Evolutionary conservation across 2,797 vertebrate species (phyloP).

Genomic region (Poeciliopsis infans): DNA sequence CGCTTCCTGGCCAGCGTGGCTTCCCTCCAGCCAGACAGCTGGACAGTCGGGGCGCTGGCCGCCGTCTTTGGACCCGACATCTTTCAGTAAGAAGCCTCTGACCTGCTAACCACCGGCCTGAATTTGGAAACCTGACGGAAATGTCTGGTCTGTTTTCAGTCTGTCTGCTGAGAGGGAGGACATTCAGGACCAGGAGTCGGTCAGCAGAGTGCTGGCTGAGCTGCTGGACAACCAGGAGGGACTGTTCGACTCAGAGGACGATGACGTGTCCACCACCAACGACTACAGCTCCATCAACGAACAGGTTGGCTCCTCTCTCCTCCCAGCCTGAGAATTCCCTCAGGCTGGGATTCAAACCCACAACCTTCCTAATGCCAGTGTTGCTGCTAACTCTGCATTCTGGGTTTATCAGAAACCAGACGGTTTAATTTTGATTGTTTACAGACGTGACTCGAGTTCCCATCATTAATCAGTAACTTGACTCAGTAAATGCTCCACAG

Average conservation of each 20-base stretch:
- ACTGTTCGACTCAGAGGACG: conserved; percentile 95
- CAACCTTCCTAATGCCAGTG: not conserved
- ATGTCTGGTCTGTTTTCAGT: conserved; percentile 65
- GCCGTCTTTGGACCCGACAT: conserved; percentile 97
- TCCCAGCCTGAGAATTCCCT: not conserved
- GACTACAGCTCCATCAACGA: conserved; percentile 97
- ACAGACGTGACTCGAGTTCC: not conserved
- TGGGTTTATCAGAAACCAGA: not conserved
- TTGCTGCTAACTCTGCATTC: not conserved
- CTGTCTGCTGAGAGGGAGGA: conserved; percentile 93
- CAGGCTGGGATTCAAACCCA: not conserved
- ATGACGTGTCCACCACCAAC: conserved; percentile 93
- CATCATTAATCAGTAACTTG: conserved; percentile 3
- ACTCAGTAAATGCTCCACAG: conserved; percentile 3
- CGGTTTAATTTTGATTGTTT: not conserved
- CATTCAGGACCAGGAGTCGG: conserved; percentile 92
- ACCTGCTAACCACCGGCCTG: not conserved
- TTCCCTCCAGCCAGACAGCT: conserved; percentile 93
- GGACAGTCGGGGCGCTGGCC: conserved; percentile 90
- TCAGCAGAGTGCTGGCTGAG: conserved; percentile 92
- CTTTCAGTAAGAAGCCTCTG: conserved; percentile 89
- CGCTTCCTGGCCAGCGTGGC: conserved; percentile 95
- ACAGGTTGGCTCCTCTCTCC: conserved; percentile 79
- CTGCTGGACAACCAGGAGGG: conserved; percentile 96
- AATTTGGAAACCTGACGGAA: not conserved